Evolutionary conservation across 2,797 vertebrate species (phyloP).

Genomic region (Chloroceryle amazona): DNA sequence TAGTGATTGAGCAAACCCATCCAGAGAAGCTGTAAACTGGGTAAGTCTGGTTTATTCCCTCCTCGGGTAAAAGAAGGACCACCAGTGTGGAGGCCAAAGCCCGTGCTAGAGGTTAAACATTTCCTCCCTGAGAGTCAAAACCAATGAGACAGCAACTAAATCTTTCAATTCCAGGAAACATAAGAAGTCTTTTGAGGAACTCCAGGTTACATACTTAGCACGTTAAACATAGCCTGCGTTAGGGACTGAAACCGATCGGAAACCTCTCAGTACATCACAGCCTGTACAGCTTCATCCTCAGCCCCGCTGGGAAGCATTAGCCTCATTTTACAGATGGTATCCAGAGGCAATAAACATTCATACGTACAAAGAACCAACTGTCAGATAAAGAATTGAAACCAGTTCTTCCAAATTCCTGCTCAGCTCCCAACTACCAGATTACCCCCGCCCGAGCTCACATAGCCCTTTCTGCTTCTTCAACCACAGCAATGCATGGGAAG

Average conservation of each 20-base stretch:
- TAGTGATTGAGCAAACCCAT: neutral
- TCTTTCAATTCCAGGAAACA: neutral
- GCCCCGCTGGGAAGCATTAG: neutral
- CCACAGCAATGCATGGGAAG: neutral
- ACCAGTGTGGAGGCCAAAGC: neutral
- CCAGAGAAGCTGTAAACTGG: neutral
- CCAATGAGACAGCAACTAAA: neutral
- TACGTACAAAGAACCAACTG: neutral
- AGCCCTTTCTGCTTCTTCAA: neutral
- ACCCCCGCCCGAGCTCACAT: neutral
- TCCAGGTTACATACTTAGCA: neutral
- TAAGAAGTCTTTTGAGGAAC: neutral
- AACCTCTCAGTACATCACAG: neutral
- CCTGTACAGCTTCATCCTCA: neutral
- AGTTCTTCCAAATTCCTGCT: slow-evolving; percentile 21
- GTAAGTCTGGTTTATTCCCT: neutral
- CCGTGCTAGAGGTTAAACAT: neutral
- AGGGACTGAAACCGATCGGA: neutral
- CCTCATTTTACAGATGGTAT: slow-evolving; percentile 28
- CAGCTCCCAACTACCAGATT: neutral
- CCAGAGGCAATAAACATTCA: slow-evolving; percentile 34
- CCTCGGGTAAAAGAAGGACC: neutral
- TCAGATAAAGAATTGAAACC: slow-evolving; percentile 29
- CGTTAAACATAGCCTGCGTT: neutral
- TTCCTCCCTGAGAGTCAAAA: neutral